Conservation (phyloP, 2,888 invertebrate genomes). For the Thymelicus acteon region DNA sequence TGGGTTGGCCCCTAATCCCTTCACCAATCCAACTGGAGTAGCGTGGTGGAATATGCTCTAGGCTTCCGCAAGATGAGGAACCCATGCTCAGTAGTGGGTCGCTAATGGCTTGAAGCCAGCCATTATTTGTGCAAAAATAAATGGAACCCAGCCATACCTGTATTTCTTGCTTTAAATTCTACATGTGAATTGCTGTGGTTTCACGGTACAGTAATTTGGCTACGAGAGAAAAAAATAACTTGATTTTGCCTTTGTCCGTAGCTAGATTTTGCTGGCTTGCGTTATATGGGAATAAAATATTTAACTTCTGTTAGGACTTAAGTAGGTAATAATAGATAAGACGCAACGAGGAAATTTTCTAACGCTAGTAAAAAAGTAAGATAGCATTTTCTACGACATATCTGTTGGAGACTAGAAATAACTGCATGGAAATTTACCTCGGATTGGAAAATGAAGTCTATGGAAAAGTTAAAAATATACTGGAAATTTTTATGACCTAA, state of each 20-base stretch:
- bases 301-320: neutral
- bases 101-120: too few species aligned
- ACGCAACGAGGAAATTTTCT: neutral
- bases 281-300: neutral
- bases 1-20: too few species aligned
- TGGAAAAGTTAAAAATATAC: too few species aligned
- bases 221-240: slow-evolving; percentile 2
- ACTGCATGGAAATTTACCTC: too few species aligned
- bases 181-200: slow-evolving; percentile 5
- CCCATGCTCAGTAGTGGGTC: too few species aligned
- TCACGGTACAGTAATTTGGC: neutral
- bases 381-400: too few species aligned
- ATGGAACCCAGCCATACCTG: neutral
- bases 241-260: neutral
- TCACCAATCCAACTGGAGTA: too few species aligned
- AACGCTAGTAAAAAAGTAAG: neutral
- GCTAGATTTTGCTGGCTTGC: neutral
- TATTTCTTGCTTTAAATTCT: neutral
- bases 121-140: neutral
- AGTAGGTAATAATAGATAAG: neutral
- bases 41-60: too few species aligned
- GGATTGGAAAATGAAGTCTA: too few species aligned
- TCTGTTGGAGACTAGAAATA: too few species aligned
- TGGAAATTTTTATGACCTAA: too few species aligned
- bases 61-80: too few species aligned